Conservation (phyloP, 2,888 invertebrate genomes). For the Heteropelma amictum region DNA sequence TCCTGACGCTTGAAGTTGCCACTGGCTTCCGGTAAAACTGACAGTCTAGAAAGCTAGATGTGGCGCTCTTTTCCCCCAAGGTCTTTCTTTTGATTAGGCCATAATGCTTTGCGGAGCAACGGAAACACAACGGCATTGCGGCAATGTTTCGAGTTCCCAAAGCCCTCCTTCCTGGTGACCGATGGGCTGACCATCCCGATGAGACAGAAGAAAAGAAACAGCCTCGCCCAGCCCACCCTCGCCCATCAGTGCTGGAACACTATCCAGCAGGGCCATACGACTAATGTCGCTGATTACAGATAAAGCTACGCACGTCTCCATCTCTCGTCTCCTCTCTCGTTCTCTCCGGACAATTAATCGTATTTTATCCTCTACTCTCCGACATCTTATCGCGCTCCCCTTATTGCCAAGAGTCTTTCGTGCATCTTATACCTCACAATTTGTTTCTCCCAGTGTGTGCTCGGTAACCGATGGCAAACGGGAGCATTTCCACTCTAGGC, state of each 20-base stretch:
- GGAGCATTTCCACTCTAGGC: no score
- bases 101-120: not conserved
- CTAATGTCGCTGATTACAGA: not conserved
- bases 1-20: not conserved
- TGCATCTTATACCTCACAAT: not conserved
- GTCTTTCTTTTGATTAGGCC: slow-evolving; percentile 43
- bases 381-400: not conserved
- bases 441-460: not conserved
- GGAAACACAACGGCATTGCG: slow-evolving; percentile 31
- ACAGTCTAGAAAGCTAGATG: no score
- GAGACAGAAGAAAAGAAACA: not conserved
- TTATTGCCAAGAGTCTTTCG: not conserved
- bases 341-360: slow-evolving; percentile 37
- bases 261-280: slow-evolving; percentile 14
- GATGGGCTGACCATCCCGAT: slow-evolving; percentile 32
- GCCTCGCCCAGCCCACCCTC: slow-evolving; percentile 1
- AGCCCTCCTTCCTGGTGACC: slow-evolving; percentile 2
- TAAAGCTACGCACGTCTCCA: slow-evolving; percentile 29
- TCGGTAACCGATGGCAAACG: not conserved
- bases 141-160: not conserved
- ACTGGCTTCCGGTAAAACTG: not conserved
- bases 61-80: slow-evolving; percentile 35
- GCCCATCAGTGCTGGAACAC: slow-evolving; percentile 33
- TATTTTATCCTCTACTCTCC: slow-evolving; percentile 8
- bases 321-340: slow-evolving; percentile 13